Conservation (phyloP, 2,113 vertebrate genomes). For the Osmerus mordax region DNA sequence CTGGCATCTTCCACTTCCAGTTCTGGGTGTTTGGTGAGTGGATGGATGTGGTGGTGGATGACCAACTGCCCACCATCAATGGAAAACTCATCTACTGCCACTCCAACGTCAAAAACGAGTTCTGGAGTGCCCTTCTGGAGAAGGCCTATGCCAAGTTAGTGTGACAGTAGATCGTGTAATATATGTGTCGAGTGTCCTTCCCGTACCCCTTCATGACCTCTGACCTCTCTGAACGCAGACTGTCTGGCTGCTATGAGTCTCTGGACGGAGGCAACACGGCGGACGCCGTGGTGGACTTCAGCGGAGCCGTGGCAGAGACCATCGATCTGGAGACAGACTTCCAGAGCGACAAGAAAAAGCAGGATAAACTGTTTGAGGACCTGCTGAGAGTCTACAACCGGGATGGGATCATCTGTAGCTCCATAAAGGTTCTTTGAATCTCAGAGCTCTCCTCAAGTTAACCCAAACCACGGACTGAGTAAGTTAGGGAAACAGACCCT, state of each 20-base stretch:
- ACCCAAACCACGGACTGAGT: no score
- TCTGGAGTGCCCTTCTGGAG: constrained; percentile 91
- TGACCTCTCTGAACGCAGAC: constrained; percentile 60
- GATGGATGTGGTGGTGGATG: constrained; percentile 91
- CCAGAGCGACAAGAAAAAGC: constrained; percentile 70
- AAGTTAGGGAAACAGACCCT: neutral
- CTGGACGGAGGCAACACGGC: constrained; percentile 87
- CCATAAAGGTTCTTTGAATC: constrained; percentile 71
- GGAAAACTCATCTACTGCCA: constrained; percentile 85
- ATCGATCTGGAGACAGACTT: constrained; percentile 76
- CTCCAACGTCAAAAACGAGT: constrained; percentile 84
- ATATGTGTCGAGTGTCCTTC: neutral
- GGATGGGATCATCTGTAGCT: constrained; percentile 89
- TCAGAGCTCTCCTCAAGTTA: no score
- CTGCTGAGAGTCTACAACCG: constrained; percentile 79
- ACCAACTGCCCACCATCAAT: constrained; percentile 83
- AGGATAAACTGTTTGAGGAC: constrained; percentile 82
- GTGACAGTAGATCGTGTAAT: neutral
- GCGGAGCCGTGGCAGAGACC: constrained; percentile 84
- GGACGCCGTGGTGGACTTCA: constrained; percentile 94
- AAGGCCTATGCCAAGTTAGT: constrained; percentile 92
- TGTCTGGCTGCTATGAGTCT: constrained; percentile 88
- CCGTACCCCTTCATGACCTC: neutral
- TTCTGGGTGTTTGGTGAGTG: constrained; percentile 93
- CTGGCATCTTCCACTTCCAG: constrained; percentile 90